These are phyloP conservation scores for Danaus plexippus DNA, from an alignment of 1,140 invertebrate genomes.

Conservation along the genomic window DNA sequence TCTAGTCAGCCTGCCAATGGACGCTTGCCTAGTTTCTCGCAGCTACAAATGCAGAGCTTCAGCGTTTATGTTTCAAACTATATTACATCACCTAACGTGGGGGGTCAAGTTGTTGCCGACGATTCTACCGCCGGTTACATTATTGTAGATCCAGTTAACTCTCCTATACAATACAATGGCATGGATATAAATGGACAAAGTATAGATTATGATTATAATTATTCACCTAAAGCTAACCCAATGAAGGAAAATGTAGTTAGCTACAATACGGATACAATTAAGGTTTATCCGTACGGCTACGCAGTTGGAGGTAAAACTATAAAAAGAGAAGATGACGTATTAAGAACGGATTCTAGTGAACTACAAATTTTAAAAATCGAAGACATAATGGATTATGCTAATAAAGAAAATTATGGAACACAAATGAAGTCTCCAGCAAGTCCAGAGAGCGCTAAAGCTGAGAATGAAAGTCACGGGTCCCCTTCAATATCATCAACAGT, in stretches of 20 bases:
- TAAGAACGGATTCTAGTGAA: slow-evolving; percentile 46
- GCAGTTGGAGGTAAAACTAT: slow-evolving; percentile 59
- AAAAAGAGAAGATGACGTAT: slow-evolving; percentile 47
- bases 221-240: slow-evolving; percentile 31
- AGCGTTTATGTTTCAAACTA: slow-evolving; percentile 71
- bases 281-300: slow-evolving; percentile 51
- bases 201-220: slow-evolving; percentile 52
- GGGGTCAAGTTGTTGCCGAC: slow-evolving; percentile 78
- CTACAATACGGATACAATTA: slow-evolving; percentile 47
- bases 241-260: slow-evolving; percentile 41
- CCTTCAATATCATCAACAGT: slow-evolving; percentile 61
- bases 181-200: slow-evolving; percentile 47
- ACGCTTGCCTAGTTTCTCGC: slow-evolving; percentile 76
- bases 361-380: slow-evolving; percentile 65
- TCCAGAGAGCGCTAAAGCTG: slow-evolving; percentile 58
- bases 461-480: slow-evolving; percentile 55
- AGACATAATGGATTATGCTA: slow-evolving; percentile 65
- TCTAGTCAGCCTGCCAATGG: slow-evolving; percentile 67
- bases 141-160: slow-evolving; percentile 54
- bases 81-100: slow-evolving; percentile 77
- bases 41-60: slow-evolving; percentile 74
- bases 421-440: slow-evolving; percentile 67
- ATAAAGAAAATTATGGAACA: slow-evolving; percentile 69
- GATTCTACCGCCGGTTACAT: slow-evolving; percentile 69
- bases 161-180: slow-evolving; percentile 56